Evolutionary conservation across 2,888 invertebrate species (phyloP), one percentile per base, ranked within the genome.

Genomic region (Phalangium opilio): DNA sequence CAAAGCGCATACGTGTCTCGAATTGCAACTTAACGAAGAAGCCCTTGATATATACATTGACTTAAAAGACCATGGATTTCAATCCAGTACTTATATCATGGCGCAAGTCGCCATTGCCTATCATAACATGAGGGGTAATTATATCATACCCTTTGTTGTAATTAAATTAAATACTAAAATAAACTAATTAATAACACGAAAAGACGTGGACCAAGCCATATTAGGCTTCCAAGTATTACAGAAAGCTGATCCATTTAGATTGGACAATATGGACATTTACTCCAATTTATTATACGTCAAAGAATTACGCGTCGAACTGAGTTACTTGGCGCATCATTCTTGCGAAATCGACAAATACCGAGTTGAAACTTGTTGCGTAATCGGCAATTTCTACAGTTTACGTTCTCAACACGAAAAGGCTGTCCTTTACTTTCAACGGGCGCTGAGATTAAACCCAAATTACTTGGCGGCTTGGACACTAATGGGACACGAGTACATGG

Each of bases 401-500:
- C 49, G 57, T 54, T 80, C 84, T 50, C 91, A 96, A 65, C 96
- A 96, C 69, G 87, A 91, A 62, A 93, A 93, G 67, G 93, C 98
- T n/a, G 87, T 95, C 10, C 73, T 89, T 59, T 95, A 95, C 68
- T 95, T 98, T 64, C 90, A 93, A 66, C 74, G 95, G 58, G 95
- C 95, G 0, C 67, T 96, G 14, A 84, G 87, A 64, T 70, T 96
- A 5, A 91, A 93, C 70, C 91, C 93, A 0, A 82, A 85, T 61
- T 93, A 93, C 66, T 70, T 91, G 42, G 85, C 90, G 0, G 95
- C 91, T 0, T 98, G 95, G 95, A 95, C 93, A 2, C 72, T 98
- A 39, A 87, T 98, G 79, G 98, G 98, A 0, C 98, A 98, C 64
- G 96, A 98, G 67, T 96, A 86, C 66, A 90, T 98, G 81, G 96